Evolutionary conservation across 2,888 invertebrate species (phyloP).

Genomic region (Pandemis cinnamomeana): DNA sequence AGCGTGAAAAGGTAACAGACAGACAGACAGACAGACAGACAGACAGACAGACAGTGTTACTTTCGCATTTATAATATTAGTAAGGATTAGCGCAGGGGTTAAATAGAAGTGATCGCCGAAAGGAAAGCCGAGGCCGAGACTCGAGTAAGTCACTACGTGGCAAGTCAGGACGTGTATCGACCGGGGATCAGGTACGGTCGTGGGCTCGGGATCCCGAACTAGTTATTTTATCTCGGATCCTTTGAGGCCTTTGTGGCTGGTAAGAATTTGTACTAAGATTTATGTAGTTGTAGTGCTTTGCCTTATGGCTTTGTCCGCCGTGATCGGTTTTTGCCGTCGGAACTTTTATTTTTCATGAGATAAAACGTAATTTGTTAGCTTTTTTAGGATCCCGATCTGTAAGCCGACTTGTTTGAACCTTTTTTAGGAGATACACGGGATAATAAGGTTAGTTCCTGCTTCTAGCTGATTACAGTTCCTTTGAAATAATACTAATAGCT

Average conservation of each 20-base stretch:
- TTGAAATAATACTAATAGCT: too few species aligned
- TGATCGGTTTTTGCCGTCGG: conserved; percentile 14
- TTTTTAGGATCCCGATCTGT: conserved; percentile 25
- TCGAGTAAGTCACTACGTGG: conserved; percentile 21
- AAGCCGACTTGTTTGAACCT: not conserved
- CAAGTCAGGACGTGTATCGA: conserved; percentile 29
- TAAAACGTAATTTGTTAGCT: conserved; percentile 32
- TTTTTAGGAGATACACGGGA: conserved; percentile 7
- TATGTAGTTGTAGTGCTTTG: conserved; percentile 37
- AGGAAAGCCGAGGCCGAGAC: conserved; percentile 20
- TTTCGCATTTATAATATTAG: too few species aligned
- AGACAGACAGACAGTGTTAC: too few species aligned
- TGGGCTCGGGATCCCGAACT: conserved; percentile 21
- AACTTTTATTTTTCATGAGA: conserved; percentile 34
- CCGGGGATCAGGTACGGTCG: conserved; percentile 34
- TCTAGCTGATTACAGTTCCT: not conserved
- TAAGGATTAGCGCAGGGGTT: not conserved
- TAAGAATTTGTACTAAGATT: conserved; percentile 41
- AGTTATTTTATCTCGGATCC: conserved; percentile 39
- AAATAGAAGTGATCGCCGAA: not conserved
- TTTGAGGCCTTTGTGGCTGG: conserved; percentile 31
- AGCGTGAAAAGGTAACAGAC: too few species aligned
- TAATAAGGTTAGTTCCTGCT: not conserved
- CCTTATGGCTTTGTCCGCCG: conserved; percentile 36
- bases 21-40: too few species aligned